These are phyloP conservation scores for Drosophila fungiperda DNA, from an alignment of 2,888 invertebrate species.

Conservation along the genomic window DNA sequence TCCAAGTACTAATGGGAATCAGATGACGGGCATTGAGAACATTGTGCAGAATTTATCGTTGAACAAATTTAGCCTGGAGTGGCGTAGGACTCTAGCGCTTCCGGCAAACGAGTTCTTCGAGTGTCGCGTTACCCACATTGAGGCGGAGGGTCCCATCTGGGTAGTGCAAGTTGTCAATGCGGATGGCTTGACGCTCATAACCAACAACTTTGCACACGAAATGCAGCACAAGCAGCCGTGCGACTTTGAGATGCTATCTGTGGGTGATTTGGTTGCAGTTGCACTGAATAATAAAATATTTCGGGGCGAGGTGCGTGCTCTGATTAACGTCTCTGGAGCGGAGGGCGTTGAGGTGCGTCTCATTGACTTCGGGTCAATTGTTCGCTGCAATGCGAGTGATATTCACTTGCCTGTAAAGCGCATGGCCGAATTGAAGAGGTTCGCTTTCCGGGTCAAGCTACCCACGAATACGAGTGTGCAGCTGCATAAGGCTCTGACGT, in stretches of 20 bases:
- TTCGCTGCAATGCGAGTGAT: not conserved
- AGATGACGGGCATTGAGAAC: not conserved
- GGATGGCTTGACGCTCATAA: slow-evolving; percentile 23
- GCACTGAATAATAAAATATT: slow-evolving; percentile 6
- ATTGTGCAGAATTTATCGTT: not conserved
- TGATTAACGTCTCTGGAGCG: not conserved
- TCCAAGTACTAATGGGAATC: not conserved
- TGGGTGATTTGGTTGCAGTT: slow-evolving; percentile 39
- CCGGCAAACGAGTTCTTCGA: slow-evolving; percentile 36
- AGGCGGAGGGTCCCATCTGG: slow-evolving; percentile 50
- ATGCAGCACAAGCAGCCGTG: slow-evolving; percentile 9
- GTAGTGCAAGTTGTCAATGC: slow-evolving; percentile 22
- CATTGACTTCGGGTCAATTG: slow-evolving; percentile 48
- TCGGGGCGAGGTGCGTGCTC: slow-evolving; percentile 35
- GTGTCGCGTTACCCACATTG: slow-evolving; percentile 37
- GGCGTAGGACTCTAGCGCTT: slow-evolving; percentile 40
- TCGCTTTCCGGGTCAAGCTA: slow-evolving; percentile 42
- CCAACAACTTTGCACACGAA: slow-evolving; percentile 10
- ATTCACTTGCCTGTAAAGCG: slow-evolving; percentile 35
- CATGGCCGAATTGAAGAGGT: slow-evolving; percentile 38
- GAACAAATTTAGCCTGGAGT: slow-evolving; percentile 19
- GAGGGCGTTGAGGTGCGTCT: slow-evolving; percentile 34
- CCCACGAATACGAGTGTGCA: slow-evolving; percentile 18
- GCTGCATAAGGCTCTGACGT: slow-evolving; percentile 17
- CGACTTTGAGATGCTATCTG: slow-evolving; percentile 11